phyloP scores from a whole-genome alignment of 2,113 vertebrate species.

The Oncorhynchus masou region DNA sequence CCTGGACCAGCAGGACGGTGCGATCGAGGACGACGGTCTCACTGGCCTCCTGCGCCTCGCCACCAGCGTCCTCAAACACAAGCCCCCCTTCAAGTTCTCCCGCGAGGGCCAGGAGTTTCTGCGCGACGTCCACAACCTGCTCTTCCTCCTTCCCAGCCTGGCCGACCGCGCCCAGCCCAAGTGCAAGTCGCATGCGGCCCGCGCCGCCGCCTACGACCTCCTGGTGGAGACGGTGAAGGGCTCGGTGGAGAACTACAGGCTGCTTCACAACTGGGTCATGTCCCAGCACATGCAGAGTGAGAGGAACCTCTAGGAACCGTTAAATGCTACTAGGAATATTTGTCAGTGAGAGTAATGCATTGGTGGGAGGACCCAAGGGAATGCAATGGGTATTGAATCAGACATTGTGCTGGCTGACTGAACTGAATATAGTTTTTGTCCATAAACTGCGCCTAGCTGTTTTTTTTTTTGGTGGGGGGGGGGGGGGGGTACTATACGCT shows the following conservation, averaged over 20 bases:
- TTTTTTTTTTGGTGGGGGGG: background rate
- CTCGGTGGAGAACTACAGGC: constrained; percentile 95
- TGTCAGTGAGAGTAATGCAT: too few species aligned
- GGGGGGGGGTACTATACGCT: background rate
- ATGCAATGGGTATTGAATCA: too few species aligned
- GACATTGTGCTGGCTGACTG: too few species aligned
- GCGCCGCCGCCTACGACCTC: constrained; percentile 94
- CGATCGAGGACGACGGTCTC: constrained; percentile 92
- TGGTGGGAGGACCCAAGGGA: too few species aligned
- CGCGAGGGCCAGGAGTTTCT: constrained; percentile 98
- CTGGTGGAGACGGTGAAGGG: constrained; percentile 97
- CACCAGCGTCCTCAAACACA: constrained; percentile 97
- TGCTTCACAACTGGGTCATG: constrained; percentile 99
- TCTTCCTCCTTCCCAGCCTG: constrained; percentile 94
- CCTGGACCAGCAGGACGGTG: constrained; percentile 94
- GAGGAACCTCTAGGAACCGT: constrained; percentile 14
- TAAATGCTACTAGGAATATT: too few species aligned
- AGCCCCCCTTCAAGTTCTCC: constrained; percentile 97
- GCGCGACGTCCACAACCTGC: constrained; percentile 92
- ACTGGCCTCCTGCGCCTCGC: constrained; percentile 91
- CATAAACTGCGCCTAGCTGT: too few species aligned
- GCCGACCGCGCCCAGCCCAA: constrained; percentile 95
- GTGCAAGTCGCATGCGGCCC: constrained; percentile 94
- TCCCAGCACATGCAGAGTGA: constrained; percentile 99
- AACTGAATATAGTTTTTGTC: too few species aligned